Evolutionary conservation across 2,797 vertebrate genomes (phyloP), one percentile per base, ranked within the genome.

Genomic region (Dallia pectoralis): DNA sequence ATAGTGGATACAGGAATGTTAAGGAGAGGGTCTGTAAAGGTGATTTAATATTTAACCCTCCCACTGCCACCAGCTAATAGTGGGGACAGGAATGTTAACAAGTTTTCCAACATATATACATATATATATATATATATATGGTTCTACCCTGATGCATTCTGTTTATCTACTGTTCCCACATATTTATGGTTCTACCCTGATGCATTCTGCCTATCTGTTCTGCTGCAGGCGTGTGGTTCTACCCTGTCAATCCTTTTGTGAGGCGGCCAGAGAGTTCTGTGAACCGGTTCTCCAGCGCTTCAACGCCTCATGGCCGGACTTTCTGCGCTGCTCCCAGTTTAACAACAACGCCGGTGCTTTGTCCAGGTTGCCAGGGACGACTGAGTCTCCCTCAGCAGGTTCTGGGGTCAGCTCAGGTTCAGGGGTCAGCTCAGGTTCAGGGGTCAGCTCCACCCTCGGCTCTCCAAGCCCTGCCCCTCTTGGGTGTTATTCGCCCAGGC

Each of bases 321-420:
- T 98, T 88, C 91, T 99, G 73, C 94, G 93, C 71, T 99, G 97
- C 83, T 97, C 96, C 4, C 96, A 96, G 84, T 98, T 99, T 85
- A 87, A 79, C 84, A 53, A 53, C 19, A 53, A 19, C 49, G n/a
- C 49, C n/a, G 18, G 18, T 19, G 18, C 18, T 16, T 53, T 19
- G 5, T 22, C 73, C 0, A 3, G 72, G 0, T 33, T 73, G 0
- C 48, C 64, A 19, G 49, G 49, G 49, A 7, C 49, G 8, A 19
- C 49, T 6, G 33, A 36, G 33, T 7, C 33, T 36, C 33, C 33
- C 3, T 36, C 33, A 36, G 33, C 49, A 53, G 49, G 49, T 7
- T 47, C 81, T 0, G 30, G 74, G 8, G 47, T 15, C 29, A 7
- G 9, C 67, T 27, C 30, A 36, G 33, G 33, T 36, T 53, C 49